phyloP scores from a whole-genome alignment of 2,888 invertebrate genomes.

The Agonopterix heracliana region DNA sequence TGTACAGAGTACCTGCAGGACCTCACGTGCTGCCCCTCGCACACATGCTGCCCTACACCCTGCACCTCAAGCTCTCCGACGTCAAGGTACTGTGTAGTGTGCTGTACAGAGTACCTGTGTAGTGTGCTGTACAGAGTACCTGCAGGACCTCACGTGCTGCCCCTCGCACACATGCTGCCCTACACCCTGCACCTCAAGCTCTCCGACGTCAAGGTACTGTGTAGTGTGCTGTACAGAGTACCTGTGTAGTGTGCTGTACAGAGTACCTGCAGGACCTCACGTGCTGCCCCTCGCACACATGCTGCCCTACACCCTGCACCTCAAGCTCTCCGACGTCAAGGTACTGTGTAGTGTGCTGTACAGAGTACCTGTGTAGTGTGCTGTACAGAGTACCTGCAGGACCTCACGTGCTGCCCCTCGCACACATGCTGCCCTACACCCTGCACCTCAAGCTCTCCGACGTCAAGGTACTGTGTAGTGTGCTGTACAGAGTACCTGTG shows the following conservation, averaged over 20 bases:
- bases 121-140: too few species aligned
- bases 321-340: constrained; percentile 78
- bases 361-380: background rate
- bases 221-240: background rate
- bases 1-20: too few species aligned
- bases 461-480: constrained; percentile 78
- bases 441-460: constrained; percentile 78
- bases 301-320: constrained; percentile 82
- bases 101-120: background rate
- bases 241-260: too few species aligned
- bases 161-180: constrained; percentile 82
- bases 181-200: constrained; percentile 80
- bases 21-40: constrained; percentile 80
- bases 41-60: constrained; percentile 83
- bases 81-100: constrained; percentile 79
- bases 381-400: too few species aligned
- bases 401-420: constrained; percentile 79
- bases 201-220: constrained; percentile 79
- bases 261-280: background rate
- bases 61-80: constrained; percentile 77
- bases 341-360: too few species aligned
- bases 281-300: constrained; percentile 81
- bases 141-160: constrained; percentile 65
- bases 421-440: constrained; percentile 83
- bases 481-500: background rate